phyloP scores from a whole-genome alignment of 2,888 invertebrate species.

The Bedellia somnulentella region DNA sequence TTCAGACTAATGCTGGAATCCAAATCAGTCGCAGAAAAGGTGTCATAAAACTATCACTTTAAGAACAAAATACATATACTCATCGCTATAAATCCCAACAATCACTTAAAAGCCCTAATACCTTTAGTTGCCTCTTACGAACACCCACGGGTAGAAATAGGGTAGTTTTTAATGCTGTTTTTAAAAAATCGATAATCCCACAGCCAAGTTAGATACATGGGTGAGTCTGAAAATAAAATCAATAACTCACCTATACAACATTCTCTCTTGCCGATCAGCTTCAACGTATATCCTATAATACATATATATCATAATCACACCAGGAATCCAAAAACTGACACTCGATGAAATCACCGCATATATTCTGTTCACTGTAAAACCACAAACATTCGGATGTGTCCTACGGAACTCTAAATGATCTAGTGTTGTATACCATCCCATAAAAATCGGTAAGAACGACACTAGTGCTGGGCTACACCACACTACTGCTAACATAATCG shows the following conservation, averaged over 20 bases:
- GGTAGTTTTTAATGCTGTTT: no score
- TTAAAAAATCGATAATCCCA: no score
- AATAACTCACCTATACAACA: slow-evolving; percentile 77
- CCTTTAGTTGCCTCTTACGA: no score
- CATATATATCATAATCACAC: slow-evolving; percentile 90
- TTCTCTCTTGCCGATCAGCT: slow-evolving; percentile 81
- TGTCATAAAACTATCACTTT: no score
- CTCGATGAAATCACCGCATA: slow-evolving; percentile 88
- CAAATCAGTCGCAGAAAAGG: no score
- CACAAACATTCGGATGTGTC: slow-evolving; percentile 72
- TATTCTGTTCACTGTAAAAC: slow-evolving; percentile 82
- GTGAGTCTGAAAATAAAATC: no score
- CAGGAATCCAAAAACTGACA: slow-evolving; percentile 93
- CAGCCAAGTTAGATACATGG: no score
- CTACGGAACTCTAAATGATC: slow-evolving; percentile 73
- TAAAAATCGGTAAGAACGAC: slow-evolving; percentile 92
- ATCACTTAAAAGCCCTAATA: no score
- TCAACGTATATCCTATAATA: slow-evolving; percentile 87
- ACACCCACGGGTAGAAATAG: no score
- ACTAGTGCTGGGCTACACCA: slow-evolving; percentile 93
- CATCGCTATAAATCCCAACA: no score
- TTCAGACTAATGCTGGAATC: no score
- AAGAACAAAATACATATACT: no score
- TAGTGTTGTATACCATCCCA: slow-evolving; percentile 91
- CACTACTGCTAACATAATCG: slow-evolving; percentile 82